Evolutionary conservation across 2,113 vertebrate genomes (phyloP).

Genomic region (Indicator indicator): DNA sequence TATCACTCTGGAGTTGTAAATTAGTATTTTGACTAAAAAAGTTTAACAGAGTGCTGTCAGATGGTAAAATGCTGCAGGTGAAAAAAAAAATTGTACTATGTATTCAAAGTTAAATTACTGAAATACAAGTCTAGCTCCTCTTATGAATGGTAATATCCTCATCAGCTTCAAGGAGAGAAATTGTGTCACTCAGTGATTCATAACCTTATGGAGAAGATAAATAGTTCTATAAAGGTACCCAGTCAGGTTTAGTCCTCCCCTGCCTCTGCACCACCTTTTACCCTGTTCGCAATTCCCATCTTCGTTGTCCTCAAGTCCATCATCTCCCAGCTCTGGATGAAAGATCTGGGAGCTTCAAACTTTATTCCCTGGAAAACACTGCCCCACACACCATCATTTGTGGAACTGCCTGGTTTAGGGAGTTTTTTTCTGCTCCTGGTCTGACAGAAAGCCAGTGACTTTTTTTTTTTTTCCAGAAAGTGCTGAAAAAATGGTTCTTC

Average conservation of each 20-base stretch:
- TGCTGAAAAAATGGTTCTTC: background rate
- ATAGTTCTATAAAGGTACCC: rapidly evolving
- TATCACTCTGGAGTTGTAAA: background rate
- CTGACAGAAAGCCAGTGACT: background rate
- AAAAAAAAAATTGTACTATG: background rate
- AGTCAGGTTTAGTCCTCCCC: background rate
- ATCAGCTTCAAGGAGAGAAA: background rate
- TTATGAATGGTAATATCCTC: background rate
- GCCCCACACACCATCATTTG: background rate
- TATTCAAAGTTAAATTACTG: background rate
- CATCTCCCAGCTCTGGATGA: background rate
- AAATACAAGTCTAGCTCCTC: background rate
- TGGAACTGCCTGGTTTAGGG: background rate
- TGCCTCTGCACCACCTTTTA: background rate
- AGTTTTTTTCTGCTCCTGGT: background rate
- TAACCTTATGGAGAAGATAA: background rate
- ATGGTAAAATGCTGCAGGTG: background rate
- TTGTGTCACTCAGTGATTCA: background rate
- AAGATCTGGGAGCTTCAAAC: background rate
- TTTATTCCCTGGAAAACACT: rapidly evolving
- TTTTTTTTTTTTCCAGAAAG: background rate
- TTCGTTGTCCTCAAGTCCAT: background rate
- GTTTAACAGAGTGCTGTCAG: background rate
- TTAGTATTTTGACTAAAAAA: background rate
- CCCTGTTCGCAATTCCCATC: rapidly evolving